Evolutionary conservation across 2,888 invertebrate genomes (phyloP).

Genomic region (Alsophila aescularia): DNA sequence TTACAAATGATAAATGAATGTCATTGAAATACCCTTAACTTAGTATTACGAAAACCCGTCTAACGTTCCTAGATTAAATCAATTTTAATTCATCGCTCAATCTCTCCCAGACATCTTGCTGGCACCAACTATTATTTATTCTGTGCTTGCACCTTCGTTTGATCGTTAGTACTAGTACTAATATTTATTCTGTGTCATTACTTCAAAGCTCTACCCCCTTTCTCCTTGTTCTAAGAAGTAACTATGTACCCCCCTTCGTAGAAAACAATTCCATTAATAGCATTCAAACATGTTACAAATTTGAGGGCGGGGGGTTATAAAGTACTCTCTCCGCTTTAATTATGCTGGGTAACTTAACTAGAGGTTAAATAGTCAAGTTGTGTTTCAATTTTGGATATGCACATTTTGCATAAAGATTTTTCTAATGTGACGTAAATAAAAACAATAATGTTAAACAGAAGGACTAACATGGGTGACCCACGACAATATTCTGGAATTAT

Average conservation of each 20-base stretch:
- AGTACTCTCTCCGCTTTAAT: too few species aligned
- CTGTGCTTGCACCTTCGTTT: slow-evolving; percentile 2
- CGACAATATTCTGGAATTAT: too few species aligned
- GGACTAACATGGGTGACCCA: too few species aligned
- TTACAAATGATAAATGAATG: too few species aligned
- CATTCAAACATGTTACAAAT: slow-evolving; percentile 6
- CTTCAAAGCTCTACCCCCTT: slow-evolving; percentile 4
- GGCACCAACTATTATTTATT: too few species aligned
- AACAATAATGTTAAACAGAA: too few species aligned
- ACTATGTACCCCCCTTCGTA: not conserved
- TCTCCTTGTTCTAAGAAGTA: slow-evolving; percentile 12
- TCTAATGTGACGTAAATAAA: too few species aligned
- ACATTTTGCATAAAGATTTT: too few species aligned
- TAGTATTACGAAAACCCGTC: not conserved
- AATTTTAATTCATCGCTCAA: slow-evolving; percentile 19
- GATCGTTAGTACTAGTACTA: not conserved
- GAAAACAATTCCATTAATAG: slow-evolving; percentile 10
- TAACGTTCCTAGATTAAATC: slow-evolving; percentile 4
- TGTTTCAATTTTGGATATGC: too few species aligned
- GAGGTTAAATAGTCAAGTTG: too few species aligned
- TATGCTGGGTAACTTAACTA: too few species aligned
- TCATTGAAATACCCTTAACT: not conserved
- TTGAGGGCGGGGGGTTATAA: not conserved
- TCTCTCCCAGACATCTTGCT: slow-evolving; percentile 23
- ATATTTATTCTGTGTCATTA: too few species aligned